Conservation (phyloP, 2,113 vertebrate genomes). For the Erythrocercus mccallii region DNA sequence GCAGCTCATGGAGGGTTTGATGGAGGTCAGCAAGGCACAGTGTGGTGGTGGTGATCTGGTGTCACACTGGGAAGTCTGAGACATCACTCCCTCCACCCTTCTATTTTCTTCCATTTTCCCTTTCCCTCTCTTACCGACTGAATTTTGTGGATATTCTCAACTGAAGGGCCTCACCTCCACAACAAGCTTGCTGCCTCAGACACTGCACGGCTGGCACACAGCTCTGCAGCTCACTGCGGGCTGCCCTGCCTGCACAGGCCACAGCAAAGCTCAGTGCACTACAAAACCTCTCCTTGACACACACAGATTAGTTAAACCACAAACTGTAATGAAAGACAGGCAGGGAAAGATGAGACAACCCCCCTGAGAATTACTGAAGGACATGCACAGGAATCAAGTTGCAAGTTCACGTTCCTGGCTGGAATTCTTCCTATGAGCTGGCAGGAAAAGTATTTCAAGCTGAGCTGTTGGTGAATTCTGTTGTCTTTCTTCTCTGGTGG, state of each 20-base stretch:
- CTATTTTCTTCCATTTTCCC: background rate
- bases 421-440: constrained; percentile 9
- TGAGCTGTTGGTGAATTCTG: background rate
- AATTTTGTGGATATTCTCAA: background rate
- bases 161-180: background rate
- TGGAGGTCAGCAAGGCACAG: background rate
- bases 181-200: background rate
- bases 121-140: background rate
- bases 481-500: background rate
- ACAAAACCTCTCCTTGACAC: background rate
- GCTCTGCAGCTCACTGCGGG: background rate
- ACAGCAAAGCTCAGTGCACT: background rate
- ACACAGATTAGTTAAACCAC: background rate
- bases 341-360: background rate
- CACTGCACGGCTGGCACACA: background rate
- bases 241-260: background rate
- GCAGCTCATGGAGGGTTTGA: background rate
- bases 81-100: background rate
- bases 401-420: background rate
- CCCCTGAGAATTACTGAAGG: background rate
- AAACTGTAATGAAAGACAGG: constrained; percentile 1
- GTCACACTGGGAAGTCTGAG: background rate
- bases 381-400: background rate
- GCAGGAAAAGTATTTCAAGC: constrained; percentile 19
- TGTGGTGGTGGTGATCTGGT: rapidly evolving